These are phyloP conservation scores for Triplophysa yarkandensis DNA, from an alignment of 2,797 vertebrate genomes.

Conservation along the genomic window DNA sequence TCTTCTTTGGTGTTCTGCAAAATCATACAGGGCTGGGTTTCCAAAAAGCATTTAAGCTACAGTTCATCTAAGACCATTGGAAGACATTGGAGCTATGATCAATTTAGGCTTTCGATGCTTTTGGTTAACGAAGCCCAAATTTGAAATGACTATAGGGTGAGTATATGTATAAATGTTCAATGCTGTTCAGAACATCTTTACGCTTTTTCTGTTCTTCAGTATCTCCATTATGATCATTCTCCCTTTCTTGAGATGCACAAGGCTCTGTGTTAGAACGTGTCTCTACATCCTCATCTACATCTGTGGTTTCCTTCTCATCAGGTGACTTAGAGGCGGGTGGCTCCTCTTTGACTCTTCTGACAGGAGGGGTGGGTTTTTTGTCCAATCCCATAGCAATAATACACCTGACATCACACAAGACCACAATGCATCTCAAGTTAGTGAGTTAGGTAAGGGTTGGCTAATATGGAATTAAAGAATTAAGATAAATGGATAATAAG, in stretches of 20 bases:
- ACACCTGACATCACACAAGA: constrained; percentile 75
- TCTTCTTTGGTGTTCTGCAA: no score
- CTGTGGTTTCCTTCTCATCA: constrained; percentile 47
- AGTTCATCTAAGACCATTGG: no score
- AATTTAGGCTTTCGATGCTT: no score
- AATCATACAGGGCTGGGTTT: no score
- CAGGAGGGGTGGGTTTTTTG: constrained; percentile 80
- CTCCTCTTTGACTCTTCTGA: constrained; percentile 71
- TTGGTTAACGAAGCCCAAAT: no score
- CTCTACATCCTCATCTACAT: constrained; percentile 44
- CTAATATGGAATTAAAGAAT: not conserved
- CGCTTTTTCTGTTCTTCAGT: constrained; percentile 55
- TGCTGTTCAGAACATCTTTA: constrained; percentile 70
- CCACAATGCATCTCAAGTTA: not conserved
- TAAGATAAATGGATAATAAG: not conserved
- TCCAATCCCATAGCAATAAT: constrained; percentile 89
- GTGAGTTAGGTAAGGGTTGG: no score
- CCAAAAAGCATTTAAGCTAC: no score
- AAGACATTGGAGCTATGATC: no score
- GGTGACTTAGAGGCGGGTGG: constrained; percentile 40
- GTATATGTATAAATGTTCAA: no score
- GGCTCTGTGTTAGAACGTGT: constrained; percentile 50
- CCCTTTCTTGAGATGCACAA: constrained; percentile 40
- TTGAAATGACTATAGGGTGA: no score
- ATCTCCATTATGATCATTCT: constrained; percentile 49